Conservation (phyloP, 2,797 vertebrate genomes). For the Micropoecilia bifurca region DNA sequence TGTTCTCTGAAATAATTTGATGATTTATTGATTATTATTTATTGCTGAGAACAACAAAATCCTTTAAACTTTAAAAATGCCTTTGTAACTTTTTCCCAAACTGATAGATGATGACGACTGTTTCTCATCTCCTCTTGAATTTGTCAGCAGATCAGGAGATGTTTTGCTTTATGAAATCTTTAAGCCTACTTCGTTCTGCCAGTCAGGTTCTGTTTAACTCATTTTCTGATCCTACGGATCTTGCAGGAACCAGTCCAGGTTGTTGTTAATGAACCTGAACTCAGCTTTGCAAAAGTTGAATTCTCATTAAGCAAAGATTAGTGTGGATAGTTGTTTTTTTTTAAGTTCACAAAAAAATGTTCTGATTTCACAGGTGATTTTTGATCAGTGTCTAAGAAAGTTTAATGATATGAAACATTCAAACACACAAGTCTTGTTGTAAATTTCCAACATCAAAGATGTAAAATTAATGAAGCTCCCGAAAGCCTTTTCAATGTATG, state of each 20-base stretch:
- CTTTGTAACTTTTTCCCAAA: background rate
- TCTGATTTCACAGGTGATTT: background rate
- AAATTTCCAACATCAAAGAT: slow-evolving; percentile 65
- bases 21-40: too few species aligned
- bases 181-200: background rate
- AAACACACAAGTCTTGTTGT: background rate
- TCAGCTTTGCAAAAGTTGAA: background rate
- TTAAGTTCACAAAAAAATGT: background rate
- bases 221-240: background rate
- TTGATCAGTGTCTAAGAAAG: background rate
- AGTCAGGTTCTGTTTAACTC: background rate
- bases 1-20: background rate
- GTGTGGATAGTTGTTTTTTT: background rate
- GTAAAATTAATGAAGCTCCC: slow-evolving; percentile 74
- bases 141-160: background rate
- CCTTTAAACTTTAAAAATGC: background rate
- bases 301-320: background rate
- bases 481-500: slow-evolving; percentile 58
- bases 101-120: background rate
- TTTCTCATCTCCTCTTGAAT: background rate
- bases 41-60: background rate
- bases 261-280: background rate
- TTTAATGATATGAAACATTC: background rate
- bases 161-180: background rate
- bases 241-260: background rate